Base-by-base conservation (phyloP, 2,888 invertebrate species). In the Creontiades dilutus region DNA sequence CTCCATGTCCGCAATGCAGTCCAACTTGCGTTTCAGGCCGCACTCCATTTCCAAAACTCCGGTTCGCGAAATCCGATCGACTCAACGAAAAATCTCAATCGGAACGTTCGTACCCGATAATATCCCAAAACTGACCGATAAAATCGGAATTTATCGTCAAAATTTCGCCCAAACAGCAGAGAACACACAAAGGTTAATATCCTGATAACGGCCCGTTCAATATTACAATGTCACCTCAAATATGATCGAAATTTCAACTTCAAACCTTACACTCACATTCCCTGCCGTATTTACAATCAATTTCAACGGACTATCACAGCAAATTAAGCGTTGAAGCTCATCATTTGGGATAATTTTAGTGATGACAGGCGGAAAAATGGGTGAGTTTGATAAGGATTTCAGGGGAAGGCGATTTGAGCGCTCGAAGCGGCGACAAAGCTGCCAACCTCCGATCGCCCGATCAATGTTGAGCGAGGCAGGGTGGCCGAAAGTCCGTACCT, bases 21-120 rank as follows among this genome's bases (percentile, higher is more conserved):
- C 91, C 90, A 90, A 89, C 82, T 91, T 91, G 28, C 91, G 89
- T 52, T 91, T 91, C 68, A 90, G 86, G 16, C 90, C 90, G 52
- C 89, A 89, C 68, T 90, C 91, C 91, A 91, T 91, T 12, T 16
- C 75, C 37, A 37, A 37, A 37, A 37, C 7, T 37, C 37, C 76
- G 27, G 16, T 76, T 0, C 27, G 27, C n/a, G 0, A 57, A 57
- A 14, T 57, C n/a, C 57, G 57, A 57, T 37, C 37, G 37, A 4
- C 7, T 37, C 37, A 37, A 37, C 2, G 7, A 37, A 37, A 37
- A 37, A 4, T 23, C 68, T n/a, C 68, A 68, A 68, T 19, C 68
- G 13, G 13, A 23, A 4, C 23, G n/a, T 4, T 5, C 7, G 11
- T 23, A 68, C 12, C n/a, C 23, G 27, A 37, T 37, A 37, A 37